Conservation (phyloP, 2,113 vertebrate genomes). For the Microcebus lehilahytsara region DNA sequence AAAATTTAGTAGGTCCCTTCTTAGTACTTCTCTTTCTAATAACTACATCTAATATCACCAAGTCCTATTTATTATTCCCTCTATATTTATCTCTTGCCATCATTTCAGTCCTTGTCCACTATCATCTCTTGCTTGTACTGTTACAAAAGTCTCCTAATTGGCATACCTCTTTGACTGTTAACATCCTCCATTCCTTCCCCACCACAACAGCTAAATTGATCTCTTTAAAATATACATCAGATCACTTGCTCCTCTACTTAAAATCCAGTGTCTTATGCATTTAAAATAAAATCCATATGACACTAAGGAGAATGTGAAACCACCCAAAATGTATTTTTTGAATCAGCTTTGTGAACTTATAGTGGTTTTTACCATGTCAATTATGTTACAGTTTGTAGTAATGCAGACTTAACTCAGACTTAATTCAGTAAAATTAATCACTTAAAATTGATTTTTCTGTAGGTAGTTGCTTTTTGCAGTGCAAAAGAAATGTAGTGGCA, state of each 20-base stretch:
- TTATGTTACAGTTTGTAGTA: slow-evolving; percentile 3
- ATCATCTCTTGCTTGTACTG: not conserved
- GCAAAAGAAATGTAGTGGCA: not conserved
- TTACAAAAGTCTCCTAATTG: not conserved
- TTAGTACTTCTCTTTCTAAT: not conserved
- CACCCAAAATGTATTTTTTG: not conserved
- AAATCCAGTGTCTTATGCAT: not conserved
- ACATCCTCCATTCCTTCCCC: not conserved
- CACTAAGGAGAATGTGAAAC: not conserved
- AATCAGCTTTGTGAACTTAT: not conserved
- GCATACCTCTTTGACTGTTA: not conserved
- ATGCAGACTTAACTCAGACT: not conserved
- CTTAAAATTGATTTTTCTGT: slow-evolving; percentile 14
- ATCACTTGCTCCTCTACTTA: not conserved
- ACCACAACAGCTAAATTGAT: not conserved
- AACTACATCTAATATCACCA: not conserved
- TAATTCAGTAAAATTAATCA: not conserved
- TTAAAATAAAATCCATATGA: not conserved
- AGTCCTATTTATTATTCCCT: not conserved
- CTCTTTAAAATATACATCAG: not conserved
- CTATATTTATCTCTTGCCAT: not conserved
- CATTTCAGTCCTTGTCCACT: not conserved
- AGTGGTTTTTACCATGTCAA: not conserved
- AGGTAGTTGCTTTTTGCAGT: not conserved
- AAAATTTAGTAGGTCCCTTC: not conserved